phyloP scores from a whole-genome alignment of 2,113 vertebrate genomes.

The Aptenodytes forsteri region DNA sequence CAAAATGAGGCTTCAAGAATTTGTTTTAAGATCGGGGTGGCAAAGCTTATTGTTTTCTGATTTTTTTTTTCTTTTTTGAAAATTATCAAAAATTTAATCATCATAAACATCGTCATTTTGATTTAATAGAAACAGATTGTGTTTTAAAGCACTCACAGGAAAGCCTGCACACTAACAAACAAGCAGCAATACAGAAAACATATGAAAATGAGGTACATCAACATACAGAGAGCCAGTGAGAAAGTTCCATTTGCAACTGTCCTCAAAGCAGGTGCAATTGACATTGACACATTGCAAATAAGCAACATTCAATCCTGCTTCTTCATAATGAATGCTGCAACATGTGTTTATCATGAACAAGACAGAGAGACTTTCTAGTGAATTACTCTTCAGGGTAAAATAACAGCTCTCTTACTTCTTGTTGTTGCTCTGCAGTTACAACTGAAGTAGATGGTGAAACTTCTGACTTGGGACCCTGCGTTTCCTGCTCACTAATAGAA shows the following conservation, averaged over 20 bases:
- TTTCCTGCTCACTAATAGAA: conserved; percentile 84
- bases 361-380: not conserved
- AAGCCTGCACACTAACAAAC: conserved; percentile 66
- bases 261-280: not conserved
- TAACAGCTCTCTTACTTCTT: conserved; percentile 76
- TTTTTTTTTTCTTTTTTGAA: not conserved
- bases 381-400: not conserved
- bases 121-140: not conserved
- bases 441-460: conserved; percentile 71
- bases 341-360: not conserved
- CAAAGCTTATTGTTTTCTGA: not conserved
- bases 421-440: conserved; percentile 75
- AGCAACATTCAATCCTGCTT: not conserved
- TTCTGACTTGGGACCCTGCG: conserved; percentile 77
- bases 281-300: conserved; percentile 1
- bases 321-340: not conserved
- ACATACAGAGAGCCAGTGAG: not conserved
- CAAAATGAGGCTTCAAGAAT: conserved; percentile 50
- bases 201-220: conserved; percentile 17
- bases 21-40: conserved; percentile 15
- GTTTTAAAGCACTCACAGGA: conserved; percentile 51
- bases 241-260: not conserved
- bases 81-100: not conserved
- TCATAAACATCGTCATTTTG: not conserved
- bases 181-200: conserved; percentile 14